Evolutionary conservation across 92 coral and sea anemone species (phyloP).

Genomic region (Phenganax stokvisi): DNA sequence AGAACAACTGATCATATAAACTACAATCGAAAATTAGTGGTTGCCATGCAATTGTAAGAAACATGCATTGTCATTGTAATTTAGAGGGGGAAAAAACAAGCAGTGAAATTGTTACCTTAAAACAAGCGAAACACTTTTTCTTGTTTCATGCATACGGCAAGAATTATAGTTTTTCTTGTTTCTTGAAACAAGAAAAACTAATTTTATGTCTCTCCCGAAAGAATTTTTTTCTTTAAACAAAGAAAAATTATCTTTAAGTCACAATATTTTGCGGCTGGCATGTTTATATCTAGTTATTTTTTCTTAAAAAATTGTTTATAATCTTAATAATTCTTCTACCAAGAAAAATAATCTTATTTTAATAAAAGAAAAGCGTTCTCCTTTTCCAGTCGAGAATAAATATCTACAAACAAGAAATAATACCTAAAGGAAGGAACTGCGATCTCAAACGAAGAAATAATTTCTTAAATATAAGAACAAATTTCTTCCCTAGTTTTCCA

Average conservation of each 20-base stretch:
- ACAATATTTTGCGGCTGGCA: background rate
- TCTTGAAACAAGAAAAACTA: background rate
- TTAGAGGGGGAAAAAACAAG: too few species aligned
- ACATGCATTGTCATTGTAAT: too few species aligned
- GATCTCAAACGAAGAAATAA: background rate
- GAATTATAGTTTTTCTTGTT: background rate
- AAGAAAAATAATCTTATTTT: background rate
- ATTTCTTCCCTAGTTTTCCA: background rate
- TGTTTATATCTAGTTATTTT: background rate
- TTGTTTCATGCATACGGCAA: too few species aligned
- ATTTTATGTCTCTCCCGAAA: background rate
- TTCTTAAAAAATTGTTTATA: background rate
- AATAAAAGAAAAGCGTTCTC: background rate
- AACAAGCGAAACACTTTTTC: too few species aligned
- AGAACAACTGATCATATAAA: too few species aligned
- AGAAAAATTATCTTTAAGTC: background rate
- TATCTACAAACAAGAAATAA: background rate
- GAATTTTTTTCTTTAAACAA: slow-evolving; percentile 1
- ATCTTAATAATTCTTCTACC: background rate
- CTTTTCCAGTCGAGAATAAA: background rate
- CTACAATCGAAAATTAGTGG: too few species aligned
- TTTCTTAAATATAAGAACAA: slow-evolving; percentile 4
- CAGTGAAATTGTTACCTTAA: too few species aligned
- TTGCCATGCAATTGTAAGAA: too few species aligned
- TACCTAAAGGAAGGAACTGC: background rate